phyloP scores from a whole-genome alignment of 2,113 vertebrate species.

The Danionella cerebrum region DNA sequence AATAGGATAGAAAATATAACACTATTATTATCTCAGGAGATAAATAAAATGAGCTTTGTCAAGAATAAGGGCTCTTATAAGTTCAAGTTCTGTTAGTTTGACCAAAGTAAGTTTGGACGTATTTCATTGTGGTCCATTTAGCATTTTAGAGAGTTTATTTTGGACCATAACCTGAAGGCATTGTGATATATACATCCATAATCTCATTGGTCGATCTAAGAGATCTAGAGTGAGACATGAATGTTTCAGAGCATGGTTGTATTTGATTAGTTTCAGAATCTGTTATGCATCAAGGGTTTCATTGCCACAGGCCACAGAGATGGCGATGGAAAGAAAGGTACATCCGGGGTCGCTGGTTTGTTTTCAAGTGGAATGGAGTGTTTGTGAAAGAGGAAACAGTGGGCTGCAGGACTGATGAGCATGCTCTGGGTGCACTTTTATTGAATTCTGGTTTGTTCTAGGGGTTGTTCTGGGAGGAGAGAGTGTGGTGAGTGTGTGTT shows the following conservation, averaged over 20 bases:
- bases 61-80: too few relatives aligned
- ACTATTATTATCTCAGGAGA: too few relatives aligned
- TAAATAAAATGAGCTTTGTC: too few relatives aligned
- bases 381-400: slow-evolving; percentile 14
- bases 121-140: too few relatives aligned
- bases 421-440: slow-evolving; percentile 21
- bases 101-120: too few relatives aligned
- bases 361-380: background rate
- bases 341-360: background rate
- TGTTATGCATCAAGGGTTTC: background rate
- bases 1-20: too few relatives aligned
- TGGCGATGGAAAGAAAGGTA: background rate
- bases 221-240: too few relatives aligned
- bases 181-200: too few relatives aligned
- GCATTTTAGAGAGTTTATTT: too few relatives aligned
- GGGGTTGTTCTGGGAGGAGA: slow-evolving; percentile 11
- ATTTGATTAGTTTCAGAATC: background rate
- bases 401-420: slow-evolving; percentile 22
- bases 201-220: too few relatives aligned
- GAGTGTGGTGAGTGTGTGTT: slow-evolving; percentile 35
- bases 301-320: background rate
- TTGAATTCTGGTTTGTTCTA: slow-evolving; percentile 23
- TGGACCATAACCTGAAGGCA: too few relatives aligned
- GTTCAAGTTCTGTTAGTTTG: too few relatives aligned
- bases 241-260: background rate